Base-by-base conservation (phyloP, 2,113 vertebrate genomes). In the Nesogale talazaci region DNA sequence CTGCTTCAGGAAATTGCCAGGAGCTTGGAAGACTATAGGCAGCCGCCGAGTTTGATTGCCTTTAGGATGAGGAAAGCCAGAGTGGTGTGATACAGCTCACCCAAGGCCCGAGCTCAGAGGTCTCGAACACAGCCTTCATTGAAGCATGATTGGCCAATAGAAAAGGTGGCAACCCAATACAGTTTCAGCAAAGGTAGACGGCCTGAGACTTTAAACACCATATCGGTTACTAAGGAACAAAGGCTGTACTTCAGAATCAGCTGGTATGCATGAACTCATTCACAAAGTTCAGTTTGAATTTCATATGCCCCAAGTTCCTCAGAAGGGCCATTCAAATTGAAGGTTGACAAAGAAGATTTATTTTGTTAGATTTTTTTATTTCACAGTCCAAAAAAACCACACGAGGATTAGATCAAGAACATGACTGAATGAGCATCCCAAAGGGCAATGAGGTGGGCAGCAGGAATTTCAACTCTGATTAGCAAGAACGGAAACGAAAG, bases 241-340 rank as follows among this genome's bases (percentile, higher is more conserved):
- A 95, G 57, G 23, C 3, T 61, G 14, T 23, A 88, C 76, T 94
- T 94, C 75, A 78, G 74, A 86, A 84, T 90, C n/a, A 52, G 81
- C 10, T 79, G 20, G 65, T 94, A 56, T 80, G 46, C 34, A 65
- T 78, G 78, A 93, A 95, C 57, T 92, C 31, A 42, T 91, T 22
- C 19, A 86, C 6, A 86, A n/a, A 93, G 57, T 77, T 82, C 92
- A 95, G 90, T 61, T 82, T 86, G 80, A 93, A 95, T 90, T 97
- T 95, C 67, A 57, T 77, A 95, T 77, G 72, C 34, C 70, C 22
- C 61, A 89, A 92, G 78, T 93, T 88, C 72, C 59, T 95, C 67
- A 86, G 36, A 92, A 92, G 19, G 69, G 23, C 6, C 70, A 85
- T 81, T 94, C 79, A 95, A 94, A 95, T 14, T 56, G 83, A 94